phyloP scores from a whole-genome alignment of 2,797 vertebrate genomes.

The Phrynocephalus vlangalii region DNA sequence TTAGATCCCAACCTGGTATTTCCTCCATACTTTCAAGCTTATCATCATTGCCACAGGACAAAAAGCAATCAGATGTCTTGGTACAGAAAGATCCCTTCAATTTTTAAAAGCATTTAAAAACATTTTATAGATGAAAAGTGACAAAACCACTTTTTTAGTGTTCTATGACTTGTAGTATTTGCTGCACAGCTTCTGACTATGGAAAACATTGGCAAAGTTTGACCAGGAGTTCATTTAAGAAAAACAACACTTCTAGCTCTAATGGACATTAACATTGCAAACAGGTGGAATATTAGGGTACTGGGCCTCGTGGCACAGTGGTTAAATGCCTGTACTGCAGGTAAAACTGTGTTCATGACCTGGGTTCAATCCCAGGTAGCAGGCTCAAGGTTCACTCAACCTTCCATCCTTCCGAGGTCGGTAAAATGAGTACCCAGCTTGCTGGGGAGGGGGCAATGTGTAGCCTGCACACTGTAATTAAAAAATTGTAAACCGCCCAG shows the following conservation, averaged over 20 bases:
- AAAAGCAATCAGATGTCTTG: not conserved
- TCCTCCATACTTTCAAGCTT: not conserved
- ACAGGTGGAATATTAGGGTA: not conserved
- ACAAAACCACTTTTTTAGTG: no score
- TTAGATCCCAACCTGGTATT: not conserved
- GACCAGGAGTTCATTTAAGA: not conserved
- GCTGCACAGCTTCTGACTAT: not conserved
- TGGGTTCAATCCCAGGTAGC: no score
- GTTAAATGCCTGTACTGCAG: no score
- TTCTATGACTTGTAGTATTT: not conserved
- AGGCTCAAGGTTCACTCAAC: no score
- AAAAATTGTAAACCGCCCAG: no score
- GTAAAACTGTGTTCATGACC: no score
- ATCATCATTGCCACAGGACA: not conserved
- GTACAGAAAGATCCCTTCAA: not conserved
- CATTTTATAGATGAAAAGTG: no score
- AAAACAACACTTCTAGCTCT: not conserved
- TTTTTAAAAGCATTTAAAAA: not conserved
- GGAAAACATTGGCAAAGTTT: not conserved
- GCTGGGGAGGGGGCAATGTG: no score
- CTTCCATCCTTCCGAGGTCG: no score
- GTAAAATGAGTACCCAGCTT: no score
- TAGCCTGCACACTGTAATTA: no score
- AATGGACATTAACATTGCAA: not conserved
- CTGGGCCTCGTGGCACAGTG: no score